These are phyloP conservation scores for Paedocypris sp. DNA, from an alignment of 2,113 vertebrate species.

Conservation along the genomic window DNA sequence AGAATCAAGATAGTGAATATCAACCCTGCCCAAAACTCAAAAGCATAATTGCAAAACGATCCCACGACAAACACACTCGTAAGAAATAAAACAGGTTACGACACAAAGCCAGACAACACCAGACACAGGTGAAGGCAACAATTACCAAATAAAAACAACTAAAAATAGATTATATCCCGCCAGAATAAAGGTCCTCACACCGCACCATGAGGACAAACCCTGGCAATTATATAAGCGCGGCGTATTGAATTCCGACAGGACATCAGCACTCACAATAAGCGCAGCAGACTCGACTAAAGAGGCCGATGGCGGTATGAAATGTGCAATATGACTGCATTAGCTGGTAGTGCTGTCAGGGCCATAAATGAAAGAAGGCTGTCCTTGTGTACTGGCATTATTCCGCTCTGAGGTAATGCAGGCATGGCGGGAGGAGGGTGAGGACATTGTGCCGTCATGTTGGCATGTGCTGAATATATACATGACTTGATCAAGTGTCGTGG, in stretches of 20 bases:
- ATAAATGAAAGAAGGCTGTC: background rate
- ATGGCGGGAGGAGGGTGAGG: background rate
- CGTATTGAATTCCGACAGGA: background rate
- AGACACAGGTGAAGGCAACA: no score
- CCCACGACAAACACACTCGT: no score
- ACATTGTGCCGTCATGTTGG: background rate
- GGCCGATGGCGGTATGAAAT: background rate
- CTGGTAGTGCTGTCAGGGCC: background rate
- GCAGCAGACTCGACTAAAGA: background rate
- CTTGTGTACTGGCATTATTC: background rate
- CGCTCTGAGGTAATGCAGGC: background rate
- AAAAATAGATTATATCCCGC: no score
- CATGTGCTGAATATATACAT: slow-evolving; percentile 12
- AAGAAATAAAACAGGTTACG: no score
- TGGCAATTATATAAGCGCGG: no score
- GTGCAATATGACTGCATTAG: background rate
- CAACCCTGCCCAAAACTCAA: no score
- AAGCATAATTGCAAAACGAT: no score
- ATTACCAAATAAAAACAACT: no score
- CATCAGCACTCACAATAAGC: background rate
- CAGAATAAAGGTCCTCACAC: no score
- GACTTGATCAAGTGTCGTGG: background rate
- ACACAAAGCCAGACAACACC: no score
- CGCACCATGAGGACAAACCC: no score
- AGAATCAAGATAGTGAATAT: no score